Base-by-base conservation (phyloP, 1,140 invertebrate species). In the Drosophila punjabiensis region DNA sequence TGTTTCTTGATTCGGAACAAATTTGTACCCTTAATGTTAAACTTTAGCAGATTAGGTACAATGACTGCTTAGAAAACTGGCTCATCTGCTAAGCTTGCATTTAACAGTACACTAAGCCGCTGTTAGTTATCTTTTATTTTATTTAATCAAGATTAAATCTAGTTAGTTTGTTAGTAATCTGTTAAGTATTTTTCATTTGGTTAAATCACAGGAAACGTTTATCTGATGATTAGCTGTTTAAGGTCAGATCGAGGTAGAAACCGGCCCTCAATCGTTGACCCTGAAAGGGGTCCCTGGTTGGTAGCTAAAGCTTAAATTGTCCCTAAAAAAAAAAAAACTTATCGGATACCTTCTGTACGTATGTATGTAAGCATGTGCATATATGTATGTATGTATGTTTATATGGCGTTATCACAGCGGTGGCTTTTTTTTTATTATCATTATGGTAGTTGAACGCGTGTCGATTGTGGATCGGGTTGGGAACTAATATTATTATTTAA, bases 351-450 rank as follows among this genome's bases (percentile, higher is more conserved):
- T 10, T 55, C 39, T 55, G 39, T 68, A 68, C 16, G 20, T 16
- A 24, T 6, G 45, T 47, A 47, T 55, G 50, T 30, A 53, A 18
- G 45, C 20, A 4, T n/a, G 41, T 43, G 41, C 41, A 4, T 43
- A 10, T 47, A 18, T 20, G 3, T 11, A 32, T 24, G 20, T 24
- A 28, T 8, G 11, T 50, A 30, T 8, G n/a, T 37, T 37, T 33
- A 39, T 16, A 30, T 24, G 16, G 39, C 16, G 52, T 76, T 76
- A 76, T 76, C 73, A 76, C 32, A n/a, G 32, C 35, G 30, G 33
- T 55, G 59, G 33, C 16, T 18, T 74, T 53, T 76, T 76, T 76
- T 75, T 64, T 64, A 69, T 71, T 55, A 56, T 56, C 14, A 56
- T 56, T 56, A 39, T 35, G 32, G 32, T 56, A 47, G 64, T 71